These are phyloP conservation scores for Parauchenoglanis ngamensis DNA, from an alignment of 2,797 vertebrate species.

Conservation along the genomic window DNA sequence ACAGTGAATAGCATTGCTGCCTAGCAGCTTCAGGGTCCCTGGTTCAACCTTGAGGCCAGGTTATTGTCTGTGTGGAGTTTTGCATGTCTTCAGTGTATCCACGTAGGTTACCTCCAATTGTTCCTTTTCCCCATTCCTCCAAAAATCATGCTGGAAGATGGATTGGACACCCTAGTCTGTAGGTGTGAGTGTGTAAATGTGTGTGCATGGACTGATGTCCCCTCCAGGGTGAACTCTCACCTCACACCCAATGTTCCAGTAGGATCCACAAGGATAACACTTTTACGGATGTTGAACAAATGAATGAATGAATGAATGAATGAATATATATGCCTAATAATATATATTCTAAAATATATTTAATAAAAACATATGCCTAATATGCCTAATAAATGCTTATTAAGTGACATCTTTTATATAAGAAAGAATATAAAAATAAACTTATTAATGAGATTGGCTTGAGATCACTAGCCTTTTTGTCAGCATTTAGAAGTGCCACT, in stretches of 20 bases:
- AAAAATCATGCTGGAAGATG: neutral
- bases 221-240: neutral
- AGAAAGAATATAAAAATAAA: neutral
- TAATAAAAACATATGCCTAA: no score
- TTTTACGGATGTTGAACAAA: neutral
- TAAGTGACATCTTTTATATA: neutral
- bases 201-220: neutral
- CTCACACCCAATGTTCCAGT: neutral
- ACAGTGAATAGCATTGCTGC: neutral
- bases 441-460: neutral
- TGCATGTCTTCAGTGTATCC: neutral
- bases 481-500: slow-evolving; percentile 28
- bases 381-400: neutral
- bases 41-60: neutral
- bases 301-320: neutral
- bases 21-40: neutral
- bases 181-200: neutral
- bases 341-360: no score
- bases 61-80: neutral
- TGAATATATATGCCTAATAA: neutral
- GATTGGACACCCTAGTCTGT: neutral
- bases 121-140: neutral
- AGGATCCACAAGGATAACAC: neutral
- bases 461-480: neutral
- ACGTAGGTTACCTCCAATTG: neutral